Evolutionary conservation across 2,888 invertebrate species (phyloP), one percentile per base, ranked within the genome.

Genomic region (Calliopum simillimum): DNA sequence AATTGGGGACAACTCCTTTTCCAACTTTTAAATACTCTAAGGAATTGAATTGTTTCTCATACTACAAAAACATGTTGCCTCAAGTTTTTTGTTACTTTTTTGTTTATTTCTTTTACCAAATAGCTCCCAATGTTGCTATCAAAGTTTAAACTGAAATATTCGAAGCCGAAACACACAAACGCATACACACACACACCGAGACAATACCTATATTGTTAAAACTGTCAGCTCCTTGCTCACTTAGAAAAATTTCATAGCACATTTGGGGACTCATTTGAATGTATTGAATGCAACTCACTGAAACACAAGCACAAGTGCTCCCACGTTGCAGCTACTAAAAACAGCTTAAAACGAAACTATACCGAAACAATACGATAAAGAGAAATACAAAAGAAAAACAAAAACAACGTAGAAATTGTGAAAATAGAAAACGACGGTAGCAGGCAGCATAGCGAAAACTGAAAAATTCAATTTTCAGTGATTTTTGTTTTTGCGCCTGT

Each of bases 251-350:
- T 33, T 33, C 8, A 2, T 33, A 33, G 21, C 67, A 70, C 62
- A 13, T 53, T 64, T 51, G 19, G 66, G 46, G 62, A n/a, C 25
- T 14, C 49, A 8, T 33, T 65, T 47, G 55, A 68, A 64, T 25
- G 53, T 23, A 69, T 73, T 69, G 73, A 71, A 73, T 71, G 71
- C 19, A 69, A 43, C 73, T 71, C 71, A 71, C 71, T 64, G 67
- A 58, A 41, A 59, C 51, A 55, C 46, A 61, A 12, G 47, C 41
- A 16, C 16, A 49, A 47, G 19, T 44, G 47, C 55, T 2, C 33
- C 11, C 25, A 33, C 33, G 33, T 33, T 33, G 23, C 46, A 62
- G 25, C 14, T 11, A 25, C 44, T 14, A 14, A 47, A 25, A 46
- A 6, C 14, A 62, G 21, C 19, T 43, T 13, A 44, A 44, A 21